Conservation (phyloP, 2,113 vertebrate genomes). For the Calypte anna region DNA sequence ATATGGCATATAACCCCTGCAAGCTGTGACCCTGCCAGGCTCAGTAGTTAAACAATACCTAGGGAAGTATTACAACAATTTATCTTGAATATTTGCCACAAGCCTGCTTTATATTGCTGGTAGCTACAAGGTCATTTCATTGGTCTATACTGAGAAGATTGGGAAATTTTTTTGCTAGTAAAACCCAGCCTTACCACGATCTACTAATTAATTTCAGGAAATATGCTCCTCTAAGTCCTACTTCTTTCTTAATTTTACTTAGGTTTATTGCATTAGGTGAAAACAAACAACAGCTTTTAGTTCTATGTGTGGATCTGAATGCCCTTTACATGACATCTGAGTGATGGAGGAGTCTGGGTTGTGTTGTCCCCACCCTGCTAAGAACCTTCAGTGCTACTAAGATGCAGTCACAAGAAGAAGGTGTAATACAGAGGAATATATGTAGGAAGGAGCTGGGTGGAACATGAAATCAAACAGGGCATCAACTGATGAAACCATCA, state of each 20-base stretch:
- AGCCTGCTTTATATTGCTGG: not conserved
- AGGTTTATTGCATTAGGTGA: not conserved
- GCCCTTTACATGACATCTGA: not conserved
- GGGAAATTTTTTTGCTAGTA: not conserved
- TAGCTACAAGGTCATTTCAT: not conserved
- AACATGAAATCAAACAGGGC: not conserved
- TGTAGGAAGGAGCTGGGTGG: not conserved
- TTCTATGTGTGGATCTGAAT: not conserved
- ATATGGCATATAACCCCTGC: not conserved
- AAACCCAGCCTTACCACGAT: not conserved
- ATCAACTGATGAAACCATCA: not conserved
- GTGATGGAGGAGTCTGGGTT: not conserved
- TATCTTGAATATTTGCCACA: not conserved
- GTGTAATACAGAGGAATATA: not conserved
- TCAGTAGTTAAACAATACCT: not conserved
- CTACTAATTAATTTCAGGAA: not conserved
- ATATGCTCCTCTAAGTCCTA: not conserved
- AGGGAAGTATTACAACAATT: not conserved
- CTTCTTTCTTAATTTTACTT: not conserved
- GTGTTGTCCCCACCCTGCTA: rapidly evolving
- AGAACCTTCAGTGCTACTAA: not conserved
- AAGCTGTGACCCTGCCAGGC: not conserved
- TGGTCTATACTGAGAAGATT: not conserved
- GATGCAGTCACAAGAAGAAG: not conserved
- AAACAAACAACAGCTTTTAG: not conserved